Percentiles rank a stretch among this genome's conserved stretches.
Evolutionary conservation across 37 sponge, comb jelly and placozoan species (phyloP).

Genomic region (Beroe forskalii): DNA sequence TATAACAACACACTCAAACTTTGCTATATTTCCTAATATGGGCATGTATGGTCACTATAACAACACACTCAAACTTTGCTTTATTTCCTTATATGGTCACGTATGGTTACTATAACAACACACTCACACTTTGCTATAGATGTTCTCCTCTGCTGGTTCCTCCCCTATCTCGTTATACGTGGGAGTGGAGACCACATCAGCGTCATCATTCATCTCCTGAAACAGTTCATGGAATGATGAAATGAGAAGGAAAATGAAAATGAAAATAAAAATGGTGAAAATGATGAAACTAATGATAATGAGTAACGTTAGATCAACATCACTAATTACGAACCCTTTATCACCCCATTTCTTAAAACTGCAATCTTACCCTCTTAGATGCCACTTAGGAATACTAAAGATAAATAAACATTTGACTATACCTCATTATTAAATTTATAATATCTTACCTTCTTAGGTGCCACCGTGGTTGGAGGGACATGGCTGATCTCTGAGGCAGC

Average conservation of each 20-base stretch:
- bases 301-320: background rate
- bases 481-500: constrained; percentile 10
- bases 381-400: background rate
- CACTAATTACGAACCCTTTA: background rate
- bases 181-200: background rate
- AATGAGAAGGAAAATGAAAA: background rate
- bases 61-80: background rate
- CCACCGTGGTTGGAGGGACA: background rate
- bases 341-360: too few species aligned
- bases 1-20: too few species aligned
- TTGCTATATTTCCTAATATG: background rate
- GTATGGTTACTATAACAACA: background rate
- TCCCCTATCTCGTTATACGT: background rate
- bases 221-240: background rate
- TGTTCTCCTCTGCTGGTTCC: constrained; percentile 35
- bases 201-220: background rate
- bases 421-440: too few species aligned
- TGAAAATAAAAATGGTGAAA: background rate
- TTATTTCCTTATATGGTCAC: background rate
- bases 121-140: constrained; percentile 62
- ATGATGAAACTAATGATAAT: background rate
- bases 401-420: too few species aligned
- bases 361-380: background rate
- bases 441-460: background rate
- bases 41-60: background rate